Evolutionary conservation across 92 coral and sea anemone genomes (phyloP), one percentile per base, ranked within the genome.

Genomic region (Pocillopora meandrina): DNA sequence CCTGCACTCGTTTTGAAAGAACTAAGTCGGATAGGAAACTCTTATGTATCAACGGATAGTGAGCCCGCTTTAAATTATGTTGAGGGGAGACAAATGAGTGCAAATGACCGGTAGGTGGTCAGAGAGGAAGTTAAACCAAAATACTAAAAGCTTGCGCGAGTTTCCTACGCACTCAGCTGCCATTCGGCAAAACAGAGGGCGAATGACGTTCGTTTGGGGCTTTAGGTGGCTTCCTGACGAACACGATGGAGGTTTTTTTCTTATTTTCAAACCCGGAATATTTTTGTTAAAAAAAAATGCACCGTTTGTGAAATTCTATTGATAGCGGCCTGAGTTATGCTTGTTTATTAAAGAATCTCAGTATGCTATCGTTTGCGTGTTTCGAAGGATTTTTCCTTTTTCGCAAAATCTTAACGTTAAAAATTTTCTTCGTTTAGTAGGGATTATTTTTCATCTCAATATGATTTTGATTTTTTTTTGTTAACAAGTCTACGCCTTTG

Each of bases 91-190:
- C 74, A 70, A 14, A 70, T 70, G 13, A 70, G 11, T 12, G 21
- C 33, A 36, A 70, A 70, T 13, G 56, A 70, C 55, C 74, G 74
- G 74, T 14, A 70, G 74, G 23, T 3, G 19, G 74, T 55, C 20
- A 4, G 33, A 34, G 55, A 70, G 74, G 74, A 70, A 70, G 56
- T 70, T 70, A 70, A 70, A 70, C 74, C 35, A 9, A 70, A 70
- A 70, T 70, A 70, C 33, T 42, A 70, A 70, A 42, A 36, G 20
- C 74, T 7, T 42, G 19, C 74, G 17, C 42, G 52, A 12, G 5
- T 67, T 10, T 17, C 74, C 12, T 55, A 70, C 23, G 55, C 74
- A 35, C 14, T 49, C 74, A 70, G 56, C 74, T 70, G 74, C 14
- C 23, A 34, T 34, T 17, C 2, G 20, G 42, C 7, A 15, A 70